These are phyloP conservation scores for Flexamia atlantica DNA, from an alignment of 2,888 invertebrate species.

Conservation along the genomic window DNA sequence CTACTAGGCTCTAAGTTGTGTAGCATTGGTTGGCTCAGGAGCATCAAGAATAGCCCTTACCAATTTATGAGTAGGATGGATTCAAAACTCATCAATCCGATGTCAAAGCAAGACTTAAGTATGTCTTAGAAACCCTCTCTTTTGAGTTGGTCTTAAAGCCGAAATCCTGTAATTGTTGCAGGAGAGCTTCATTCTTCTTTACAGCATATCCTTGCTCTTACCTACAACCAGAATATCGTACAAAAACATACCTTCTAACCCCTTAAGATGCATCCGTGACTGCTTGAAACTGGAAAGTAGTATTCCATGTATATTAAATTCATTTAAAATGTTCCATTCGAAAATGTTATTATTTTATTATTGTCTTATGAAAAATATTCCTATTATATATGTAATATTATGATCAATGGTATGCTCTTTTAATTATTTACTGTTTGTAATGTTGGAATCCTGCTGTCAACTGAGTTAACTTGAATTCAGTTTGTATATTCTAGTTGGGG, in stretches of 20 bases:
- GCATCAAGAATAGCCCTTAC: constrained; percentile 54
- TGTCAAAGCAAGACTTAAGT: neutral
- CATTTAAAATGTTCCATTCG: too few relatives aligned
- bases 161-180: neutral
- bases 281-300: neutral
- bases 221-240: neutral
- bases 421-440: too few relatives aligned
- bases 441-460: too few relatives aligned
- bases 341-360: too few relatives aligned
- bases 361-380: too few relatives aligned
- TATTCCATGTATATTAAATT: too few relatives aligned
- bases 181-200: neutral
- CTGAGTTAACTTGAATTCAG: too few relatives aligned
- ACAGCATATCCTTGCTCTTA: neutral
- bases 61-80: constrained; percentile 2
- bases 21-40: constrained; percentile 48
- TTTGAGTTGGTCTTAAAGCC: neutral
- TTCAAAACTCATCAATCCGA: constrained; percentile 1
- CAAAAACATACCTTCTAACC: neutral
- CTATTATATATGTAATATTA: too few relatives aligned
- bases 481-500: too few relatives aligned
- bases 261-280: neutral
- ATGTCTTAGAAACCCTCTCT: neutral
- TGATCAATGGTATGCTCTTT: too few relatives aligned
- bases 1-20: constrained; percentile 57